Conservation (phyloP, 92 coral and sea anemone species). For the Isaurus tuberculatus region DNA sequence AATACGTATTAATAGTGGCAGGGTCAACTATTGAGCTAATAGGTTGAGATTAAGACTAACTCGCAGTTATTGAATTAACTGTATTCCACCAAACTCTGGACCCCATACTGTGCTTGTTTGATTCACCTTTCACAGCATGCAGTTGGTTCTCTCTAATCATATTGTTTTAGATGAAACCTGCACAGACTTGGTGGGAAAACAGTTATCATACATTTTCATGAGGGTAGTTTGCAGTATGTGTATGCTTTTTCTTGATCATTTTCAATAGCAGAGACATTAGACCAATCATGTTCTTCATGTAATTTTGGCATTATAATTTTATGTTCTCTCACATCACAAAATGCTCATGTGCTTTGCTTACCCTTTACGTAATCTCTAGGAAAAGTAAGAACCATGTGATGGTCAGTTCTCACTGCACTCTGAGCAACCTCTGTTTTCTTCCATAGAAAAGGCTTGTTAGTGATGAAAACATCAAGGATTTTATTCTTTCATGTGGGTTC, state of each 20-base stretch:
- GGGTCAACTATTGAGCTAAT: too few species aligned
- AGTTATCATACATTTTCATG: too few species aligned
- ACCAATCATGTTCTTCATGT: too few species aligned
- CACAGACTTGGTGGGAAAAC: too few species aligned
- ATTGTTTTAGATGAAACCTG: not conserved
- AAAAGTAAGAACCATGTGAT: not conserved
- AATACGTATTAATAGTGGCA: too few species aligned
- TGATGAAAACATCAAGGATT: not conserved
- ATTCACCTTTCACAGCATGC: constrained; percentile 38
- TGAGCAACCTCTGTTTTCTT: not conserved
- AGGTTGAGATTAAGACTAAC: not conserved
- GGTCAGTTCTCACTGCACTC: not conserved
- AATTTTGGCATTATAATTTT: too few species aligned
- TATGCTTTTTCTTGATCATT: too few species aligned
- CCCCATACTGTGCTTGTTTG: constrained; percentile 25
- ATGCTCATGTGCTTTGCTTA: not conserved
- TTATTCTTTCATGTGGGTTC: not conserved
- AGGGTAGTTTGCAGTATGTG: too few species aligned
- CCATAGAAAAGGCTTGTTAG: not conserved
- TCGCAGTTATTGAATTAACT: constrained; percentile 60
- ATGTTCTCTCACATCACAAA: too few species aligned
- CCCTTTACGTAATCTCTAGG: not conserved
- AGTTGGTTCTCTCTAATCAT: constrained; percentile 47
- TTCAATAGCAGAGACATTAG: too few species aligned
- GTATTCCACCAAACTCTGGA: constrained; percentile 66